These are phyloP conservation scores for Brachionus calyciflorus DNA, from an alignment of 1,140 invertebrate species.

Conservation along the genomic window DNA sequence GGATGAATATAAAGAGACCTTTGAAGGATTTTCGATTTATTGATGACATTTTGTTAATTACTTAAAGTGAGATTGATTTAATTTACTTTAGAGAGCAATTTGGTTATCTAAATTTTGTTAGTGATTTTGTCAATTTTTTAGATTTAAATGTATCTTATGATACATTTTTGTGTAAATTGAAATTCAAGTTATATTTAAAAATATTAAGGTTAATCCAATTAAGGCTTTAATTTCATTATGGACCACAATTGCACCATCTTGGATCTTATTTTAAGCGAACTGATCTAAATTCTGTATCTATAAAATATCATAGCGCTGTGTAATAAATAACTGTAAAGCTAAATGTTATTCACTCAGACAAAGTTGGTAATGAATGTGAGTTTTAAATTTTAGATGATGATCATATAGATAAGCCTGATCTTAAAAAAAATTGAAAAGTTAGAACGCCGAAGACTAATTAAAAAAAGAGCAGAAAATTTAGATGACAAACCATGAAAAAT, in stretches of 20 bases:
- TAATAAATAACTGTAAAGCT: not conserved
- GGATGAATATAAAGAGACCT: too few relatives aligned
- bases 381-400: not conserved
- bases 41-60: too few relatives aligned
- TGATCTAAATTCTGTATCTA: not conserved
- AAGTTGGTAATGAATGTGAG: not conserved
- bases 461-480: not conserved
- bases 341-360: not conserved
- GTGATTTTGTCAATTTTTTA: too few relatives aligned
- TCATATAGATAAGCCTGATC: not conserved
- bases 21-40: too few relatives aligned
- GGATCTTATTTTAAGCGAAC: too few relatives aligned
- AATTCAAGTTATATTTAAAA: too few relatives aligned
- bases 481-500: conserved; percentile 19
- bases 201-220: not conserved
- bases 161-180: too few relatives aligned
- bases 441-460: conserved; percentile 1
- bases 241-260: not conserved
- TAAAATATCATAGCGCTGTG: not conserved
- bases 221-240: not conserved
- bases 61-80: too few relatives aligned
- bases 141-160: too few relatives aligned
- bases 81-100: too few relatives aligned
- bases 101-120: too few relatives aligned
- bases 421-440: not conserved